phyloP scores from a whole-genome alignment of 2,888 invertebrate species.

The Stegana nigrithorax region DNA sequence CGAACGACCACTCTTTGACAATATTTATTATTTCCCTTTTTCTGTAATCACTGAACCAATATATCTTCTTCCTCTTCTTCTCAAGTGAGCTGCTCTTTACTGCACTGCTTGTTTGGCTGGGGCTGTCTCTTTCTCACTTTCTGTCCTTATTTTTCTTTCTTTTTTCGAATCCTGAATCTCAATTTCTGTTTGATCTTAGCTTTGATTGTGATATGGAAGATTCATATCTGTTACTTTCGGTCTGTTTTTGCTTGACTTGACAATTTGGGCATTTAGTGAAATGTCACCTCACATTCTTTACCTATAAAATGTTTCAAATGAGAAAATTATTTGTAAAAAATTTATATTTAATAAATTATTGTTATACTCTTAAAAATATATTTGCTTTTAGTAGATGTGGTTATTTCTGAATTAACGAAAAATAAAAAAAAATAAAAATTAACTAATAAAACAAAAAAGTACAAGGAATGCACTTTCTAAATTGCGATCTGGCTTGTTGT shows the following conservation, averaged over 20 bases:
- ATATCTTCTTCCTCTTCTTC: background rate
- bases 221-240: constrained; percentile 56
- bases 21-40: no score
- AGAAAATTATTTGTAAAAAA: constrained; percentile 59
- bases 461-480: background rate
- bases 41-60: constrained; percentile 1
- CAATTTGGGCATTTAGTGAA: constrained; percentile 57
- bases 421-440: constrained; percentile 1
- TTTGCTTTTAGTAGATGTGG: background rate
- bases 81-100: constrained; percentile 43
- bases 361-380: background rate
- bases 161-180: background rate
- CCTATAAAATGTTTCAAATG: constrained; percentile 65
- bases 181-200: constrained; percentile 10
- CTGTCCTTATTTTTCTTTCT: background rate
- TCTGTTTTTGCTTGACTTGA: constrained; percentile 61
- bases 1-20: no score
- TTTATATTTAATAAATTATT: constrained; percentile 3
- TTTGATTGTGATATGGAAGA: constrained; percentile 43
- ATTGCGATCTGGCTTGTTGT: background rate
- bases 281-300: constrained; percentile 57
- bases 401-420: background rate
- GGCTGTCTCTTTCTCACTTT: background rate
- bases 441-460: background rate
- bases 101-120: constrained; percentile 28